Evolutionary conservation across 2,113 vertebrate species (phyloP), one percentile per base, ranked within the genome.

Genomic region (Leucoraja erinaceus): DNA sequence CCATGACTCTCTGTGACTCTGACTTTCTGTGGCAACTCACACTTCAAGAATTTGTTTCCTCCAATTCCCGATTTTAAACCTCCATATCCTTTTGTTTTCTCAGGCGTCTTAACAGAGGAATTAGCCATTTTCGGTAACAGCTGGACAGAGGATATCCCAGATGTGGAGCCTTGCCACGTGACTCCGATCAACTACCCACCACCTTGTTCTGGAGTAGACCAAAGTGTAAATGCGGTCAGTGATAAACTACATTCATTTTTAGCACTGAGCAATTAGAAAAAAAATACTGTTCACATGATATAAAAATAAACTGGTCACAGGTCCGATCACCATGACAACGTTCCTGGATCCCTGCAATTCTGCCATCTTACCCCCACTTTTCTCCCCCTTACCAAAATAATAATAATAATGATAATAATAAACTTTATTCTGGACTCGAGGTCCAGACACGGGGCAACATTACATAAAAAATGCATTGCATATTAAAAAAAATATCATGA

Each of bases 111-210:
- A 94, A 99, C 97, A 4, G 96, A 97, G 0, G 97, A 99, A 11
- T 94, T 99, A 90, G 95, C 96, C 86, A 97, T 99, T 94, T 99
- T 99, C 1, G 97, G 96, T 75, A 98, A 98, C 93, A 99, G 98
- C 93, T 99, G 98, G 98, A 95, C 96, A 94, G 98, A 98, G 94
- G 94, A 95, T n/a, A 93, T 94, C 75, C 97, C 97, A 0, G 95
- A 97, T 70, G 95, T 96, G 93, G 92, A 93, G 59, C 56, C 93
- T 22, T 95, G 95, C 16, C 70, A 93, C 0, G 93, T 94, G 18
- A 95, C 96, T 61, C 93, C 96, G 4, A 94, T 95, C 54, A 94
- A 94, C 77, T 97, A 95, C 94, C 94, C 96, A 4, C 98, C 98
- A 0, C 97, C 98, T 0, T 99, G 98, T 93, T 94, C 96, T 84